phyloP scores from a whole-genome alignment of 1,140 invertebrate genomes.

The Pomacea maculata region DNA sequence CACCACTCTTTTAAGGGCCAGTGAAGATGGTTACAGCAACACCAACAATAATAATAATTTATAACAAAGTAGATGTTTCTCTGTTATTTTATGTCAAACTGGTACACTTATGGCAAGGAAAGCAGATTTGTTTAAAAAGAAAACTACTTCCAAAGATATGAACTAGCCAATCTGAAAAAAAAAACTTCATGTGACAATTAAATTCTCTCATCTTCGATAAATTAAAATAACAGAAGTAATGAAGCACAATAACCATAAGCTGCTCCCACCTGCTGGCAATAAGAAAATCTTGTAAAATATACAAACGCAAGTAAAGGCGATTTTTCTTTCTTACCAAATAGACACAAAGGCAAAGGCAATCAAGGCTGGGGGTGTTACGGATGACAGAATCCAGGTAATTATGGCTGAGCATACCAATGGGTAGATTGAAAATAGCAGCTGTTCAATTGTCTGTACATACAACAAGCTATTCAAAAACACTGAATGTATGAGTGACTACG shows the following conservation, averaged over 20 bases:
- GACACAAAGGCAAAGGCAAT: slow-evolving; percentile 39
- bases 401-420: slow-evolving; percentile 43
- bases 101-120: too few relatives aligned
- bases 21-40: too few relatives aligned
- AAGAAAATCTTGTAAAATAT: too few relatives aligned
- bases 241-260: not conserved
- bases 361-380: slow-evolving; percentile 35
- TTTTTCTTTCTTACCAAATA: slow-evolving; percentile 41
- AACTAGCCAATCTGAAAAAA: not conserved
- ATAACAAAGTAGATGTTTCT: too few relatives aligned
- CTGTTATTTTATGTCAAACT: too few relatives aligned
- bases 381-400: slow-evolving; percentile 43
- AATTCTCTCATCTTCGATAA: not conserved
- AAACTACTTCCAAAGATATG: not conserved
- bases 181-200: not conserved
- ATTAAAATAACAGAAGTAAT: not conserved
- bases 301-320: not conserved
- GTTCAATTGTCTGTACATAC: slow-evolving; percentile 45
- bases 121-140: not conserved
- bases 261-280: too few relatives aligned
- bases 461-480: too few relatives aligned
- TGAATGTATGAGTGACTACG: too few relatives aligned
- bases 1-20: too few relatives aligned
- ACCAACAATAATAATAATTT: too few relatives aligned
- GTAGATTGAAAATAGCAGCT: slow-evolving; percentile 48